A percentile compares a stretch with the other conserved stretches of the same genome.
These are phyloP conservation scores for Paraescarpia echinospica DNA, from an alignment of 1,140 invertebrate species.

Conservation along the genomic window DNA sequence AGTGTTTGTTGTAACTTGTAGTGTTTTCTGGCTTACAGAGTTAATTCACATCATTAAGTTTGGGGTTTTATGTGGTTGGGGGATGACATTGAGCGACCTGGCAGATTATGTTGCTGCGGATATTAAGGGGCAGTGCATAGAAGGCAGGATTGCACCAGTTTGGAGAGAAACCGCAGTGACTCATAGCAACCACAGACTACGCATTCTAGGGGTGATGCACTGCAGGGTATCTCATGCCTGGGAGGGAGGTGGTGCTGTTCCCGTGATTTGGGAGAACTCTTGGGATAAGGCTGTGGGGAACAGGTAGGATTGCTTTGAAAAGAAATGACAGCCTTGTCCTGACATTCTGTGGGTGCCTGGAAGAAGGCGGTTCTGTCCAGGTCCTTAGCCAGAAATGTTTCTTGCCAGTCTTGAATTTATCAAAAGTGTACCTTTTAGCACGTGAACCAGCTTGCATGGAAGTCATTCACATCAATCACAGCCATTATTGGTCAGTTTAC, in stretches of 20 bases:
- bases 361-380: not conserved
- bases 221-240: not conserved
- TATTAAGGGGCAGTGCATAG: not conserved
- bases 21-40: not conserved
- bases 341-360: not conserved
- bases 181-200: not conserved
- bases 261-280: not conserved
- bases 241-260: not conserved
- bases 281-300: not conserved
- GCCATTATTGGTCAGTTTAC: too few relatives aligned
- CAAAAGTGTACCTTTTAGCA: too few relatives aligned
- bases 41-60: not conserved
- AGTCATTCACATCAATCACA: too few relatives aligned
- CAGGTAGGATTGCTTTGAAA: not conserved
- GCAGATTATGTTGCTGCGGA: not conserved
- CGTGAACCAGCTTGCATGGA: too few relatives aligned
- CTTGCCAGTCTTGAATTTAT: too few relatives aligned
- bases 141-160: not conserved
- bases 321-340: not conserved
- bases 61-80: not conserved
- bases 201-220: not conserved
- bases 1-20: not conserved
- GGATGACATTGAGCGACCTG: not conserved
- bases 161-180: not conserved
- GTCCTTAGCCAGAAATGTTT: too few relatives aligned